Evolutionary conservation across 2,888 invertebrate species (phyloP).

Genomic region (Lycocerus yunnanus): DNA sequence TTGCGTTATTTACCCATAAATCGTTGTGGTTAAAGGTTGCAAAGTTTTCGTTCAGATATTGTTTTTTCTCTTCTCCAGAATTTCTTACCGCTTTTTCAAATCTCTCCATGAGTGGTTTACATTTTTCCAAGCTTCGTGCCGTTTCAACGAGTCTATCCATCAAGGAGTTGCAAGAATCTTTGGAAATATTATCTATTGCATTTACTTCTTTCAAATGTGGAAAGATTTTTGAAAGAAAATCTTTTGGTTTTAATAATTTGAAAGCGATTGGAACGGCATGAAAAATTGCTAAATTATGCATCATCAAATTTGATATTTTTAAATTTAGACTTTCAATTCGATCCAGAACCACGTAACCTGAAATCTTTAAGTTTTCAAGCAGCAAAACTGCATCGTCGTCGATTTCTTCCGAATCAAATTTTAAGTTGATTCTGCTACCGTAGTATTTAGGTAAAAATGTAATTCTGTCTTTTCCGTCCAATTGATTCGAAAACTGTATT

Average conservation of each 20-base stretch:
- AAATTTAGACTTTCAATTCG: slow-evolving; percentile 57
- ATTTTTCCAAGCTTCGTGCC: slow-evolving; percentile 19
- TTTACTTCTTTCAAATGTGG: slow-evolving; percentile 44
- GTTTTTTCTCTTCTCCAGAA: no score
- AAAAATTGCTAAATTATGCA: slow-evolving; percentile 58
- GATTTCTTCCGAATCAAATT: slow-evolving; percentile 47
- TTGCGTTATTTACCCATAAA: slow-evolving; percentile 64
- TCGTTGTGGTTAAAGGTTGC: slow-evolving; percentile 61
- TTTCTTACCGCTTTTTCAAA: slow-evolving; percentile 31
- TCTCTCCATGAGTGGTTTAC: slow-evolving; percentile 17
- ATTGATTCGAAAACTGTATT: slow-evolving; percentile 53
- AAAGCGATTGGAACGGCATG: slow-evolving; percentile 61
- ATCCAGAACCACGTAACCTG: slow-evolving; percentile 55
- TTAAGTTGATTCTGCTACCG: slow-evolving; percentile 53
- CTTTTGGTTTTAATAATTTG: slow-evolving; percentile 53
- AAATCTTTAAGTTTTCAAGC: slow-evolving; percentile 58
- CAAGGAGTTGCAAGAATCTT: slow-evolving; percentile 17
- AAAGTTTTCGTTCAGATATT: slow-evolving; percentile 51
- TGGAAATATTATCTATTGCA: slow-evolving; percentile 19
- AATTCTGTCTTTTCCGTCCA: slow-evolving; percentile 48
- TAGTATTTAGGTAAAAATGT: slow-evolving; percentile 57
- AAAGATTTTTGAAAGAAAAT: slow-evolving; percentile 48
- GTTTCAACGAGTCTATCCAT: slow-evolving; percentile 21
- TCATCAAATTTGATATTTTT: slow-evolving; percentile 52
- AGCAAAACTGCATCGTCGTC: slow-evolving; percentile 60